These are phyloP conservation scores for Podarcis cretensis DNA, from an alignment of 2,113 vertebrate species.

Conservation along the genomic window DNA sequence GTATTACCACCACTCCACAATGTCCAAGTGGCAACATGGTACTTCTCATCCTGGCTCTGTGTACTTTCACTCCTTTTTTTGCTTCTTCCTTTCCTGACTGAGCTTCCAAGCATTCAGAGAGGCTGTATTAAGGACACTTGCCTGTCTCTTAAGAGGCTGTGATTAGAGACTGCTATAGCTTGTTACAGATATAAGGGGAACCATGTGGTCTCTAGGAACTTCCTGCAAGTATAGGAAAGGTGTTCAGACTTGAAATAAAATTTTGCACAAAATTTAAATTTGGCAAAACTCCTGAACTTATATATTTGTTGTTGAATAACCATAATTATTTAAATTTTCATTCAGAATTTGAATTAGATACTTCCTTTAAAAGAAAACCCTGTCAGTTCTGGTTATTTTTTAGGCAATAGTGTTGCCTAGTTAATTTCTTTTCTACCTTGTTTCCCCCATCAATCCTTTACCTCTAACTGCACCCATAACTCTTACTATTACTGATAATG, in stretches of 20 bases:
- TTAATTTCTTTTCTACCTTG: background rate
- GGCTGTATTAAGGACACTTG: background rate
- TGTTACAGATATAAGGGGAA: background rate
- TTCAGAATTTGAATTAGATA: background rate
- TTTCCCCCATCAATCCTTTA: background rate
- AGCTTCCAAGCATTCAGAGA: background rate
- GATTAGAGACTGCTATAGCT: conserved; percentile 1
- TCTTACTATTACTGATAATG: background rate
- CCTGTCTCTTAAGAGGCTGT: background rate
- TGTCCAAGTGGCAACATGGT: background rate
- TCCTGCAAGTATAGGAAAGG: background rate
- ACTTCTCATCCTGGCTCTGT: background rate
- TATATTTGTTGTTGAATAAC: background rate
- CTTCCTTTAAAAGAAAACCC: background rate
- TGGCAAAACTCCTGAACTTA: background rate
- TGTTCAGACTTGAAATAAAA: background rate
- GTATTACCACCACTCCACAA: background rate
- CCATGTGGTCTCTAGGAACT: background rate
- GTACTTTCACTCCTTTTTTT: background rate
- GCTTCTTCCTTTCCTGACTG: background rate
- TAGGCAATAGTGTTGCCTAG: background rate
- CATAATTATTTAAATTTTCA: background rate
- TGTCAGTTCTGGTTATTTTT: background rate
- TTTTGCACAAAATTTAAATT: background rate
- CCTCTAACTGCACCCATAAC: background rate